Conservation (phyloP, 2,113 vertebrate genomes). For the Halichoeres trimaculatus region DNA sequence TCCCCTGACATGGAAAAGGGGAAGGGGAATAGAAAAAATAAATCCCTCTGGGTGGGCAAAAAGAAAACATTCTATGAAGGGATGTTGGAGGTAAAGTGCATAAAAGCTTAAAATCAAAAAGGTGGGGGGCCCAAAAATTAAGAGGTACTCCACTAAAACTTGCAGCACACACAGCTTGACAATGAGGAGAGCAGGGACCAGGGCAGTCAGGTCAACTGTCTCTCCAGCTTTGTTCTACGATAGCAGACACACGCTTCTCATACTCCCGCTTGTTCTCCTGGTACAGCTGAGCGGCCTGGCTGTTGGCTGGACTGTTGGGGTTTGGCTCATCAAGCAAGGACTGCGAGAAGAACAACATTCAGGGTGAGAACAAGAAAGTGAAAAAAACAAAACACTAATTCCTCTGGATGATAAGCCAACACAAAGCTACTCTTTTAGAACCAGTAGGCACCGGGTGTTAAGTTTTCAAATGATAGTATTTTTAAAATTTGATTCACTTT, state of each 20-base stretch:
- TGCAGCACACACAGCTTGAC: conserved; percentile 68
- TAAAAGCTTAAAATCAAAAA: conserved; percentile 82
- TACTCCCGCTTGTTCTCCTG: conserved; percentile 99
- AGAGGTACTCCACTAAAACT: conserved; percentile 71
- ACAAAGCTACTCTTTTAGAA: too few species aligned
- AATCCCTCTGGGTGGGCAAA: conserved; percentile 39
- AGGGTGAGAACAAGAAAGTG: neutral
- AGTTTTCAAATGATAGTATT: too few species aligned
- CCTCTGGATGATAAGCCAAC: too few species aligned
- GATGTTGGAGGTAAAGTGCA: conserved; percentile 83
- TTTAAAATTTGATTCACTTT: neutral
- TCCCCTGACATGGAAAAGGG: conserved; percentile 57
- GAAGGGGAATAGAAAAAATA: conserved; percentile 46
- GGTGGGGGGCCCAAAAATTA: conserved; percentile 70
- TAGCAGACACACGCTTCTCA: conserved; percentile 97
- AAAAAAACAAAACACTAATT: neutral
- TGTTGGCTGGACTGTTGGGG: conserved; percentile 98
- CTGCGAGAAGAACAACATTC: conserved; percentile 71
- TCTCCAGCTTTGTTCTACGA: conserved; percentile 99
- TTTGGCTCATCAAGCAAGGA: conserved; percentile 98
- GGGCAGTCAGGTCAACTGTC: conserved; percentile 91
- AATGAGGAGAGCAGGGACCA: conserved; percentile 39
- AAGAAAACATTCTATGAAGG: conserved; percentile 46
- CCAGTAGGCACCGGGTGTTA: too few species aligned
- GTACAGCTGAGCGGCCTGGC: conserved; percentile 98